Evolutionary conservation across 2,888 invertebrate species (phyloP).

Genomic region (Pollenia amentaria): DNA sequence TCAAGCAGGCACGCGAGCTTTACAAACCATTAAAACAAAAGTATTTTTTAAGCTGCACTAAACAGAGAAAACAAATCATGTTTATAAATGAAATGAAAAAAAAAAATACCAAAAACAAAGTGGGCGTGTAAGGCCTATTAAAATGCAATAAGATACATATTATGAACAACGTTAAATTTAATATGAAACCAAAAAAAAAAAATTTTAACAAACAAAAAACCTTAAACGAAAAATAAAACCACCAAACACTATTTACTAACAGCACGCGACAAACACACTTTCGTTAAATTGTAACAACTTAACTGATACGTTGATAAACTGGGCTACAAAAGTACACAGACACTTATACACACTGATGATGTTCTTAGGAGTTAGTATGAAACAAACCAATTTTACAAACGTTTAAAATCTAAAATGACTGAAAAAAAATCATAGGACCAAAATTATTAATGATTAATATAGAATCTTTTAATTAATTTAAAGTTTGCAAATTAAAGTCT

Average conservation of each 20-base stretch:
- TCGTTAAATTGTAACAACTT: conserved; percentile 63
- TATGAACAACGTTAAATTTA: conserved; percentile 66
- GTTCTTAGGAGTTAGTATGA: not conserved
- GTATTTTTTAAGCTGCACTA: conserved; percentile 25
- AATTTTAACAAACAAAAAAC: conserved; percentile 18
- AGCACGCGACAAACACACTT: conserved; percentile 74
- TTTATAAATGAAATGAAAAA: conserved; percentile 34
- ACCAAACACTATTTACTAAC: conserved; percentile 47
- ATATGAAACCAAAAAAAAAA: conserved; percentile 45
- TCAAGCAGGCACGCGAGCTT: conserved; percentile 63
- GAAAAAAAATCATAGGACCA: conserved; percentile 20
- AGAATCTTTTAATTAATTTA: not conserved
- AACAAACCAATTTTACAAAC: conserved; percentile 59
- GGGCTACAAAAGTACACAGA: conserved; percentile 4
- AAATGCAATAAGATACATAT: conserved; percentile 69
- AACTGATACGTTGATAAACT: conserved; percentile 41
- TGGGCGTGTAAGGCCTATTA: conserved; percentile 73
- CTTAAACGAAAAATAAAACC: conserved; percentile 51
- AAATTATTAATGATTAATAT: conserved; percentile 33
- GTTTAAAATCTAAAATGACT: conserved; percentile 3
- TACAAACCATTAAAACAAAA: conserved; percentile 46
- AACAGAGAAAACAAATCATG: conserved; percentile 58
- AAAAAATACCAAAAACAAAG: conserved; percentile 41
- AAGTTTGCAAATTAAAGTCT: too few species aligned
- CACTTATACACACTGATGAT: not conserved